Conservation (phyloP, 2,113 vertebrate species). For the Oophaga pumilio region DNA sequence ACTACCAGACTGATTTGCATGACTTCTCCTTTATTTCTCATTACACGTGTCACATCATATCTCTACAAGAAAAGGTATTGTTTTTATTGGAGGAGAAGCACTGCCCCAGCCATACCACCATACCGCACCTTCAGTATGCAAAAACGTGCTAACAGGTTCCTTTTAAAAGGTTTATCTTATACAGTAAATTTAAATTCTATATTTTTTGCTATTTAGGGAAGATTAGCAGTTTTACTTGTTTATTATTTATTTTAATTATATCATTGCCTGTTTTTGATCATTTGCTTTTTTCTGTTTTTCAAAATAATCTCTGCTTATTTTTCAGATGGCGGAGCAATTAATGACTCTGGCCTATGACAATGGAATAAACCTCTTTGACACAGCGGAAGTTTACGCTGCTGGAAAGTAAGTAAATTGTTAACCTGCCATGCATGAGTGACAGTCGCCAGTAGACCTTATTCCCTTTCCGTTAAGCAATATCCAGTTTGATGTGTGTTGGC, state of each 20-base stretch:
- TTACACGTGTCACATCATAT: no score
- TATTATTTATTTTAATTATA: not conserved
- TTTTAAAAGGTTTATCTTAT: no score
- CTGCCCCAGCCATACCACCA: no score
- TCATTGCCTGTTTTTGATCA: not conserved
- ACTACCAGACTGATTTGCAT: no score
- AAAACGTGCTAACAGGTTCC: no score
- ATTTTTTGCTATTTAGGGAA: no score
- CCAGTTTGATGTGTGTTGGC: not conserved
- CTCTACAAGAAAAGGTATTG: no score
- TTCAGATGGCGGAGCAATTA: constrained; percentile 96
- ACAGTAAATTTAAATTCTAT: no score
- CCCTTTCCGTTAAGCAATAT: not conserved
- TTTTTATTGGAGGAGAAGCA: no score
- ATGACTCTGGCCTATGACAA: constrained; percentile 98
- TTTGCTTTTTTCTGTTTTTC: not conserved
- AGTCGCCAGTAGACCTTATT: not conserved
- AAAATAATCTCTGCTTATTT: constrained; percentile 11
- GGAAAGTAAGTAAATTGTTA: constrained; percentile 86
- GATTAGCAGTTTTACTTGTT: no score
- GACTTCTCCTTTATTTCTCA: no score
- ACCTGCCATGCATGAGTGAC: not conserved
- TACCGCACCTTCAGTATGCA: no score
- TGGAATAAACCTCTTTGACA: constrained; percentile 99
- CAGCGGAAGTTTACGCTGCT: constrained; percentile 95